phyloP scores from a whole-genome alignment of 2,888 invertebrate species.

The Julus scandinavius region DNA sequence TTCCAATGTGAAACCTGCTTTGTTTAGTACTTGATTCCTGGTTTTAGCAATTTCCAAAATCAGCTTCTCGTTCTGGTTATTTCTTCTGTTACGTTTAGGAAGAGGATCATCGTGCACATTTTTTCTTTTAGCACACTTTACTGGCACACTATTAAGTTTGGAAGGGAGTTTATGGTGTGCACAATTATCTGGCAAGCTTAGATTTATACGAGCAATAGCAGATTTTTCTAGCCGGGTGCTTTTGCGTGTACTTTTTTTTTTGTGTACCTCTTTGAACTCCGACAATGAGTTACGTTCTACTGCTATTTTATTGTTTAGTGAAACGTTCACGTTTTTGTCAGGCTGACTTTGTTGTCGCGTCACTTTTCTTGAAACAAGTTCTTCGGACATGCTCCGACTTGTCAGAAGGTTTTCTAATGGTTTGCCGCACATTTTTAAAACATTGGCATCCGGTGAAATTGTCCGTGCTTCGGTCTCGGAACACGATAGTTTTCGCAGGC shows the following conservation, averaged over 20 bases:
- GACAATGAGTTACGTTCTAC: neutral
- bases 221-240: neutral
- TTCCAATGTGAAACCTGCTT: neutral
- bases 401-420: neutral
- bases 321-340: neutral
- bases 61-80: neutral
- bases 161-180: neutral
- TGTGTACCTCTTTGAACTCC: neutral
- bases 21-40: neutral
- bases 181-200: neutral
- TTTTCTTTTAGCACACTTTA: neutral
- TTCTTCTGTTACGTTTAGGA: neutral
- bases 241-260: neutral
- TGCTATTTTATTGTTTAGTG: neutral
- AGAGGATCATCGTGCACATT: neutral
- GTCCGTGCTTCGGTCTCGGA: neutral
- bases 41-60: neutral
- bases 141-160: neutral
- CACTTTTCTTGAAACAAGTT: neutral
- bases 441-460: neutral
- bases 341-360: neutral
- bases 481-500: neutral
- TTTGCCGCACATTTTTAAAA: neutral
- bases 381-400: neutral
- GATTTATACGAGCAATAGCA: neutral